phyloP scores from a whole-genome alignment of 2,113 vertebrate genomes.

The Hemiprocne comata region DNA sequence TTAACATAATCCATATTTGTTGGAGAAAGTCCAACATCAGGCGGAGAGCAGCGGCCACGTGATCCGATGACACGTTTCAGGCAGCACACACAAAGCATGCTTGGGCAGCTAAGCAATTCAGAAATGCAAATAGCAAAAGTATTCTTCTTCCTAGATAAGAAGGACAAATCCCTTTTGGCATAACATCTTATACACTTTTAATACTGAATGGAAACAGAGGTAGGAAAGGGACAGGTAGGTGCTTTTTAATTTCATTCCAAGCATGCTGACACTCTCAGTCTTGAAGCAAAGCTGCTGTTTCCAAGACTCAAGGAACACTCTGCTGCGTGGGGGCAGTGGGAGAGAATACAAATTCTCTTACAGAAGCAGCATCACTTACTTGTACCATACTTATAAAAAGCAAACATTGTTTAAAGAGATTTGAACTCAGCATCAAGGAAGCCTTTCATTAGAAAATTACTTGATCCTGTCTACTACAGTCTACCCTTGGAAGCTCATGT shows the following conservation, averaged over 20 bases:
- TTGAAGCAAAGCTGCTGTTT: conserved; percentile 5
- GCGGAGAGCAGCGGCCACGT: conserved; percentile 87
- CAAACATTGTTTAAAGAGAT: not conserved
- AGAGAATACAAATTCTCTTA: conserved; percentile 41
- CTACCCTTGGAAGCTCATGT: not conserved
- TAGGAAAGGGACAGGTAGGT: conserved; percentile 34
- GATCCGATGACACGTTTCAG: conserved; percentile 92
- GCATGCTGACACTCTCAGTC: conserved; percentile 16
- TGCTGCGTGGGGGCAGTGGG: not conserved
- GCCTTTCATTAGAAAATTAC: not conserved
- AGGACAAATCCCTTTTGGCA: conserved; percentile 95
- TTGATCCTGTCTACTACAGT: not conserved
- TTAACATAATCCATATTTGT: conserved; percentile 99
- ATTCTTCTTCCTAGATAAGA: conserved; percentile 86
- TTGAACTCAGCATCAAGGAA: not conserved
- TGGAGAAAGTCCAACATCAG: conserved; percentile 96
- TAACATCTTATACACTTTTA: conserved; percentile 81
- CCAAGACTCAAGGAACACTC: not conserved
- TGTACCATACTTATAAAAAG: not conserved
- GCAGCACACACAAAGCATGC: conserved; percentile 88
- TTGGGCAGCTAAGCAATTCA: conserved; percentile 97
- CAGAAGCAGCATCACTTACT: not conserved
- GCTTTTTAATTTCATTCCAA: conserved; percentile 45
- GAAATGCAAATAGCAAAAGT: conserved; percentile 91
- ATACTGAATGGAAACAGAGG: conserved; percentile 44